Conservation (phyloP, 2,113 vertebrate genomes). For the Tringa solitaria region DNA sequence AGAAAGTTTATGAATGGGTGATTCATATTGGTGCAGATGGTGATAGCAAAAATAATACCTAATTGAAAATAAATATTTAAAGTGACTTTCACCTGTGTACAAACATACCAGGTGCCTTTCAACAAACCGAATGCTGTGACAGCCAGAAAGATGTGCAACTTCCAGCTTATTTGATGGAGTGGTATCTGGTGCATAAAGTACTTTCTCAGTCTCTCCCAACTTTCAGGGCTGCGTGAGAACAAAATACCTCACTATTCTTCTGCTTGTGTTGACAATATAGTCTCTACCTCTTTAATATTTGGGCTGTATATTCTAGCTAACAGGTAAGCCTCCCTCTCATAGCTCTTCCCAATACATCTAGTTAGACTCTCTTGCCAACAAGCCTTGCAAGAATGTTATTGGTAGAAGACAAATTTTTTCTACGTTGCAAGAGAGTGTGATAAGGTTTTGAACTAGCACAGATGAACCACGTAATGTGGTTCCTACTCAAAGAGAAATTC, state of each 20-base stretch:
- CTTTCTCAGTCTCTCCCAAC: background rate
- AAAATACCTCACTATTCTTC: background rate
- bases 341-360: accelerated
- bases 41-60: background rate
- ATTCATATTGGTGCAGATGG: background rate
- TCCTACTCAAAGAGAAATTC: background rate
- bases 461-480: background rate
- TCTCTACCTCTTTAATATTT: background rate
- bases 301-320: background rate
- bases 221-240: background rate
- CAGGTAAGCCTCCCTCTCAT: background rate
- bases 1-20: slow-evolving; percentile 27
- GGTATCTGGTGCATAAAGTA: background rate
- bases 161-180: background rate
- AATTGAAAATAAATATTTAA: slow-evolving; percentile 8
- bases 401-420: background rate
- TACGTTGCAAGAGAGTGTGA: background rate
- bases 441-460: background rate
- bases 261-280: background rate
- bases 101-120: background rate
- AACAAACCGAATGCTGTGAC: background rate
- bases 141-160: background rate
- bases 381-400: background rate
- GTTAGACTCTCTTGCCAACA: background rate
- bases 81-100: background rate